A percentile compares a stretch with the other conserved stretches of the same genome.
Conservation (phyloP, 2,797 vertebrate genomes). For the Pogonophryne albipinna region DNA sequence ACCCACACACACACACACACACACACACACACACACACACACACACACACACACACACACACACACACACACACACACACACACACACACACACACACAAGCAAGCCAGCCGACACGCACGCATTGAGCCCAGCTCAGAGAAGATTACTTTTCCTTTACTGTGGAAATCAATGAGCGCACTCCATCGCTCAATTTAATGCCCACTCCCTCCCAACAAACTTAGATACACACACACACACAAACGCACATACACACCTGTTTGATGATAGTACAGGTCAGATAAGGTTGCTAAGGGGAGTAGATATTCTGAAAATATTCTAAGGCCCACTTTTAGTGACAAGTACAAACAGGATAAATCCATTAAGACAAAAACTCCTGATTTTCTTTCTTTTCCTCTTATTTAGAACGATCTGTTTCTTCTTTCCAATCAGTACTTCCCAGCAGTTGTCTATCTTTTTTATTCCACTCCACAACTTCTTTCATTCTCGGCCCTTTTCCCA, state of each 20-base stretch:
- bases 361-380: not conserved
- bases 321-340: conserved; percentile 58
- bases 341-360: conserved; percentile 27
- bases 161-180: conserved; percentile 79
- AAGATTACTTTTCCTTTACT: conserved; percentile 82
- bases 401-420: conserved; percentile 28
- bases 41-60: conserved; percentile 17
- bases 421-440: not conserved
- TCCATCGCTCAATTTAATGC: conserved; percentile 80
- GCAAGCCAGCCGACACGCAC: conserved; percentile 14
- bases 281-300: conserved; percentile 17
- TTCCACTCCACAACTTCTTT: conserved; percentile 49
- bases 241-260: conserved; percentile 47
- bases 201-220: conserved; percentile 57
- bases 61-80: conserved; percentile 17
- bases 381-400: not conserved
- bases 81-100: conserved; percentile 21
- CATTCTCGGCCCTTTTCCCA: conserved; percentile 56
- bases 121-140: conserved; percentile 49
- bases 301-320: conserved; percentile 54
- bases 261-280: conserved; percentile 32
- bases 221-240: conserved; percentile 16
- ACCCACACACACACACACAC: conserved; percentile 1
- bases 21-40: conserved; percentile 19
- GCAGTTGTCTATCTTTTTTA: conserved; percentile 25